These are phyloP conservation scores for Eutolmus rufibarbis DNA, from an alignment of 2,888 invertebrate genomes.

Conservation along the genomic window DNA sequence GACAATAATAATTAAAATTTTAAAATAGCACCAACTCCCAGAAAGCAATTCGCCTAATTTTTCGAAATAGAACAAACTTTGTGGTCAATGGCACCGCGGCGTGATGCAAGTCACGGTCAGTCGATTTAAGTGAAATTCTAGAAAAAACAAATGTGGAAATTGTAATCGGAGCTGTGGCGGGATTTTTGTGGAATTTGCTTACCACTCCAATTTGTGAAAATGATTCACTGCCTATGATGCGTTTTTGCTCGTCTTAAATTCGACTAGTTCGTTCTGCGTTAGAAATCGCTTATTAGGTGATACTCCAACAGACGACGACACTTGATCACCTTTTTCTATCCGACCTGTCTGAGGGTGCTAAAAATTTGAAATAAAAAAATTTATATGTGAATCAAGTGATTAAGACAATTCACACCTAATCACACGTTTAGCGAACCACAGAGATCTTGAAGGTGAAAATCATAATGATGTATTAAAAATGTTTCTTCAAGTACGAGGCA, in stretches of 20 bases:
- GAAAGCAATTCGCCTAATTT: background rate
- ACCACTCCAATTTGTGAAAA: background rate
- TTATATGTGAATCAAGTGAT: background rate
- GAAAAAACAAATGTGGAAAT: background rate
- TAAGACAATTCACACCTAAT: background rate
- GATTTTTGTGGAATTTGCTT: background rate
- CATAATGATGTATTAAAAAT: background rate
- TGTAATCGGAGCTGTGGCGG: background rate
- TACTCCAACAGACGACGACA: background rate
- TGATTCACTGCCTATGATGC: background rate
- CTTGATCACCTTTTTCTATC: background rate
- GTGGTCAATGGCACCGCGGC: background rate
- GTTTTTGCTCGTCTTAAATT: background rate
- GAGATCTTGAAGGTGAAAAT: background rate
- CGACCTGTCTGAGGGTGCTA: background rate
- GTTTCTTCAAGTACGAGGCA: background rate
- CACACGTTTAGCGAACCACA: background rate
- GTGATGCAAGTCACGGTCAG: background rate
- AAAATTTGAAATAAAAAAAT: background rate
- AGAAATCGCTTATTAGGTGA: background rate
- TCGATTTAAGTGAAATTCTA: background rate
- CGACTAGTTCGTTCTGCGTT: background rate
- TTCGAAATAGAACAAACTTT: background rate
- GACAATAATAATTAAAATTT: background rate
- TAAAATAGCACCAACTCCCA: background rate